Evolutionary conservation across 2,888 invertebrate species (phyloP).

Genomic region (Seira sanloemensis): DNA sequence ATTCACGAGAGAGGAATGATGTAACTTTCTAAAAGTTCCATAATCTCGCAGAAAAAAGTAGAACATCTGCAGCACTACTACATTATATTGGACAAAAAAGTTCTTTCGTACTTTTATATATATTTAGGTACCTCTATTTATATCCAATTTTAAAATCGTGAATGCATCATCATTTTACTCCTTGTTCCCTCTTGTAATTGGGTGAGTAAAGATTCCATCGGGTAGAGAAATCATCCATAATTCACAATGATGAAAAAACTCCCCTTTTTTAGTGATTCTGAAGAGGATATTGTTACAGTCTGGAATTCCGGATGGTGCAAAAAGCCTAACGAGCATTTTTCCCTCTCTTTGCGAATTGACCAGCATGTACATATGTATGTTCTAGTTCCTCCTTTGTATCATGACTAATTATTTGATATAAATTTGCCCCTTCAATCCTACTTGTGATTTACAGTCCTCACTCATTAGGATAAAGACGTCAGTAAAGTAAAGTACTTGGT

Average conservation of each 20-base stretch:
- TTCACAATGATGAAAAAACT: neutral
- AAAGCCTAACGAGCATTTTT: neutral
- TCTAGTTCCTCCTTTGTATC: no score
- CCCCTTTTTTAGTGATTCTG: neutral
- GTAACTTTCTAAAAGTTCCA: conserved; percentile 49
- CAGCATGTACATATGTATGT: neutral
- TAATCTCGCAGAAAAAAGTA: neutral
- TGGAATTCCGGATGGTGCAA: neutral
- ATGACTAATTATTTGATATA: neutral
- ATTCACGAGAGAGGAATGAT: conserved; percentile 62
- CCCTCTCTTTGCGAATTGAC: neutral
- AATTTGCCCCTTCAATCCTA: no score
- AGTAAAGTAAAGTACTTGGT: no score
- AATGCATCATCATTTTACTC: neutral
- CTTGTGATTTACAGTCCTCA: no score
- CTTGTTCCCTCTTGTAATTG: neutral
- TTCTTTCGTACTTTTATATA: neutral
- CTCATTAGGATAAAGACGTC: no score
- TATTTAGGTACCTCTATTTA: conserved; percentile 26
- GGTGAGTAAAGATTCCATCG: conserved; percentile 4
- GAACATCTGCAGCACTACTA: conserved; percentile 9
- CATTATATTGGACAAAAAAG: neutral
- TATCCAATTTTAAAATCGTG: conserved; percentile 13
- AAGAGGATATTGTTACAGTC: neutral
- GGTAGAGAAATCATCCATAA: neutral